Conservation (phyloP, 2,888 invertebrate species). For the Dasysyrphus albostriatus region DNA sequence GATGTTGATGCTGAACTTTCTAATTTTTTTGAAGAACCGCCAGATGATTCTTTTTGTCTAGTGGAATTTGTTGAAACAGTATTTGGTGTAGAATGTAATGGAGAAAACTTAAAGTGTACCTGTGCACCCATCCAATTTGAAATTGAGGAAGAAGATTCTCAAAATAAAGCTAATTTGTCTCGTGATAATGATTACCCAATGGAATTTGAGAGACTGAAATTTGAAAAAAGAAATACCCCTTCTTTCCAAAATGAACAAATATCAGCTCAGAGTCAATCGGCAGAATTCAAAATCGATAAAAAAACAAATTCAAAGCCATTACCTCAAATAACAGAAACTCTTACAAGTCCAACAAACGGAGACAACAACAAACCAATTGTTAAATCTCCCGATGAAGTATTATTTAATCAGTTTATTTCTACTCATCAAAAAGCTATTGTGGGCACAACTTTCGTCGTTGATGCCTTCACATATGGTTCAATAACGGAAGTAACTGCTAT, state of each 20-base stretch:
- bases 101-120: not conserved
- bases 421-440: slow-evolving; percentile 81
- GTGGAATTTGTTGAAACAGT: slow-evolving; percentile 6
- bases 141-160: not conserved
- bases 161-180: not conserved
- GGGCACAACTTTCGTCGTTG: slow-evolving; percentile 89
- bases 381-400: not conserved
- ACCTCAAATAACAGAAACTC: not conserved
- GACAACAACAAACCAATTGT: not conserved
- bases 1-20: not conserved
- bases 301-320: not conserved
- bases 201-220: not conserved
- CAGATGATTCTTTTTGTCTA: not conserved
- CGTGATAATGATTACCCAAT: not conserved
- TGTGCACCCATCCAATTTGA: not conserved
- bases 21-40: no score
- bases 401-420: slow-evolving; percentile 77
- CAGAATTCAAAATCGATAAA: not conserved
- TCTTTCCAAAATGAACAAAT: not conserved
- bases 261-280: not conserved
- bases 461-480: slow-evolving; percentile 90
- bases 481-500: slow-evolving; percentile 88
- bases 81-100: not conserved
- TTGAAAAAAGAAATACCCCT: not conserved
- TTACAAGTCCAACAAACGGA: not conserved